Evolutionary conservation across 2,797 vertebrate genomes (phyloP), one percentile per base, ranked within the genome.

Genomic region (Catostomus latipinnis): DNA sequence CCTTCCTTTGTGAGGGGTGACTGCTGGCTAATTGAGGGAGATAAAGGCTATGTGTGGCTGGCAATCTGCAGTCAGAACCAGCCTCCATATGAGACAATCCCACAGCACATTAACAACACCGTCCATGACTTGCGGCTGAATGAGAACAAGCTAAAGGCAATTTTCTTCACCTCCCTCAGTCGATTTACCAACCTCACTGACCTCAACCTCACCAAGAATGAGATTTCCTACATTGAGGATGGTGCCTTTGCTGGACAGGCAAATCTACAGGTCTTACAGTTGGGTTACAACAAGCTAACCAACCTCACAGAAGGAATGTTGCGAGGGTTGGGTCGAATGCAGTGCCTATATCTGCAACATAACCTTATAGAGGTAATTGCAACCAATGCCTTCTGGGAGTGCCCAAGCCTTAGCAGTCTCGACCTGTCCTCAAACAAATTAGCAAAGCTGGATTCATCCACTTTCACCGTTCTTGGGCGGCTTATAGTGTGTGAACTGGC

Each of bases 381-480:
- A 43, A 96, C 92, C 81, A 95, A 96, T 83, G 96, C 97, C 85
- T 99, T 99, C 88, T 96, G 95, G 18, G 98, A 99, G 92, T 98
- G 98, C 78, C 96, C 95, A 0, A 96, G 95, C 89, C 96, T 99
- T 85, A 98, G 95, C 90, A 99, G 97, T 91, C 96, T 99, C 10
- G 98, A 99, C 90, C 88, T 99, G 88, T 99, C 98, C 69, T 99
- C 98, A 78, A 99, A 99, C 89, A 97, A 96, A 88, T 95, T 99
- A 76, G 94, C 95, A 78, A 96, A 93, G 45, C 92, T 99, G 11
- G 97, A 99, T 67, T 95, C 96, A 0, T 92, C 94, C 80, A 98
- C 96, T 22, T 99, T 99, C 76, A 94, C 94, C 18, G 92, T 96
- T 86, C 92, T 99, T 50, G 94, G 88, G 83, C 95, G 95, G 54